These are phyloP conservation scores for Mustelus asterias DNA, from an alignment of 2,113 vertebrate genomes.

Conservation along the genomic window DNA sequence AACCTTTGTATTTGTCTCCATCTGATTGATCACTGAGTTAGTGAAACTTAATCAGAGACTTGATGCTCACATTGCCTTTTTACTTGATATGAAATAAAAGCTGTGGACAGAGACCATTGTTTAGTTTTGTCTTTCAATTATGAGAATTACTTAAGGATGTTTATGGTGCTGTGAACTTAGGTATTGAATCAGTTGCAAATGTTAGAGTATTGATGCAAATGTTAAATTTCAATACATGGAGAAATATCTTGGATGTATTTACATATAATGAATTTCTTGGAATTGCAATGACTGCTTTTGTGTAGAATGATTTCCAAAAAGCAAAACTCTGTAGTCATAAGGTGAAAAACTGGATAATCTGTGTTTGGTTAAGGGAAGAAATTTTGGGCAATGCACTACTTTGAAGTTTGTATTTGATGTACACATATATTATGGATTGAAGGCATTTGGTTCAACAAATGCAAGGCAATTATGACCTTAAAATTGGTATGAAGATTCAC, in stretches of 20 bases:
- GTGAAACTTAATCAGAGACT: neutral
- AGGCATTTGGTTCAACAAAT: neutral
- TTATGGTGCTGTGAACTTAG: neutral
- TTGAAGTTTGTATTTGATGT: neutral
- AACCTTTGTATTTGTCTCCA: neutral
- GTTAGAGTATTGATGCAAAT: neutral
- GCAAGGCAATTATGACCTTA: neutral
- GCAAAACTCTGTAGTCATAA: neutral
- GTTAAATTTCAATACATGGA: neutral
- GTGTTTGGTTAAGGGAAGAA: neutral
- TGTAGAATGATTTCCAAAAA: neutral
- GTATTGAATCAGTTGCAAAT: neutral
- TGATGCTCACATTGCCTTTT: neutral
- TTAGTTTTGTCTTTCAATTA: neutral
- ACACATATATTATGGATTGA: neutral
- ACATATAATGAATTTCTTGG: neutral
- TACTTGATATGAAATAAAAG: neutral
- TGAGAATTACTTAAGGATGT: neutral
- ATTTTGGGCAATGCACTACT: neutral
- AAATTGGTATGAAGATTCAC: slow-evolving; percentile 2
- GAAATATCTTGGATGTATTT: neutral
- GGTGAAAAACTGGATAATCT: neutral
- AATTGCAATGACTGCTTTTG: neutral
- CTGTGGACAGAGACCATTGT: neutral
- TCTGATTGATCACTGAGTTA: neutral